A percentile compares a stretch with the other conserved stretches of the same genome.
Conservation (phyloP, 2,888 invertebrate species). For the Drosophila yooni region DNA sequence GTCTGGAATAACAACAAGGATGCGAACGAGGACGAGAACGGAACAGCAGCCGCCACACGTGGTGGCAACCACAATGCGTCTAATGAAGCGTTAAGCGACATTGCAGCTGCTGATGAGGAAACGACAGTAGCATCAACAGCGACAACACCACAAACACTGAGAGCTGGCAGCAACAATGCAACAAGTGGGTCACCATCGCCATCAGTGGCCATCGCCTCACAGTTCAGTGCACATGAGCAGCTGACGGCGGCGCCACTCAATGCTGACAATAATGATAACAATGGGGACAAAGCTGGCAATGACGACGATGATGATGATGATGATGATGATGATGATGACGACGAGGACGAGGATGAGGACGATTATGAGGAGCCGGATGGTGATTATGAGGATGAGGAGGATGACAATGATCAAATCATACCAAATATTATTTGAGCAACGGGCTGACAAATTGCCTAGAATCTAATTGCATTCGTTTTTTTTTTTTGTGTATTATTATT, state of each 20-base stretch:
- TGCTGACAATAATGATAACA: constrained; percentile 4
- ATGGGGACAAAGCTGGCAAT: not conserved
- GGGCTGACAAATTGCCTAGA: constrained; percentile 20
- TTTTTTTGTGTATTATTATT: not conserved
- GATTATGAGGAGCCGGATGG: constrained; percentile 56
- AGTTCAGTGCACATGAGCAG: constrained; percentile 33
- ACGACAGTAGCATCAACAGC: constrained; percentile 46
- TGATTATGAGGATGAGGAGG: constrained; percentile 74
- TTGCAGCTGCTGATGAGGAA: constrained; percentile 52
- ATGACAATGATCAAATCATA: constrained; percentile 75
- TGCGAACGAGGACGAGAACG: constrained; percentile 11
- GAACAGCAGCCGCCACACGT: constrained; percentile 33
- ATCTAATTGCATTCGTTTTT: constrained; percentile 22
- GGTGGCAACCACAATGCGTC: constrained; percentile 63
- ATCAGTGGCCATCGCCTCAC: constrained; percentile 8
- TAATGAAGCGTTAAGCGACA: constrained; percentile 76
- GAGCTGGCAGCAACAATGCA: constrained; percentile 9
- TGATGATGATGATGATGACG: constrained; percentile 54
- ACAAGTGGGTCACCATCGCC: constrained; percentile 23
- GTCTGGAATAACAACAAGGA: not conserved
- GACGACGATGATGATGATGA: constrained; percentile 39
- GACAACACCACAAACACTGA: constrained; percentile 11
- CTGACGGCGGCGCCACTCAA: constrained; percentile 7
- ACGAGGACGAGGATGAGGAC: constrained; percentile 57
- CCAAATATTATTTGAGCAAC: constrained; percentile 71